phyloP scores from a whole-genome alignment of 2,113 vertebrate genomes.

The Pungitius pungitius region DNA sequence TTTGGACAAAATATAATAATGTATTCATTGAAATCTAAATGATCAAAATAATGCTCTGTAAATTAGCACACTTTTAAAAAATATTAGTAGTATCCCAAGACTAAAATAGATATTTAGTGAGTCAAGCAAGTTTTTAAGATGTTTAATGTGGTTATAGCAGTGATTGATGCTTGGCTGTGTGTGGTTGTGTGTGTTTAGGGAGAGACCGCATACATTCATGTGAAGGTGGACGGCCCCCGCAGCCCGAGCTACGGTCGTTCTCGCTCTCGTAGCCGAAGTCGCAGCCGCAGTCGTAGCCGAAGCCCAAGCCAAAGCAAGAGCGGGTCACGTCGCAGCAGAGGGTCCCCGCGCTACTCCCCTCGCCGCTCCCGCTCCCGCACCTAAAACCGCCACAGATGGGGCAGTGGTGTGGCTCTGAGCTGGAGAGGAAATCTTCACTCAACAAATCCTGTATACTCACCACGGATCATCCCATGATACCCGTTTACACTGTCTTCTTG shows the following conservation, averaged over 20 bases:
- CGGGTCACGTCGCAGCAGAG: constrained; percentile 84
- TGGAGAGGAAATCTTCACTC: constrained; percentile 43
- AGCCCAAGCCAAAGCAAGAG: constrained; percentile 85
- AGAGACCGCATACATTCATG: constrained; percentile 90
- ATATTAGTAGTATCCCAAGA: neutral
- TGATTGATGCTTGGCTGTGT: neutral
- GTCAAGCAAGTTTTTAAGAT: neutral
- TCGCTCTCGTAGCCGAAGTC: constrained; percentile 82
- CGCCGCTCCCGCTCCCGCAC: constrained; percentile 77
- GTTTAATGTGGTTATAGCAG: neutral
- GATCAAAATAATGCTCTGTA: neutral
- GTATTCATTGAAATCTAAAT: neutral
- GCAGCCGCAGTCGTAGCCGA: constrained; percentile 59
- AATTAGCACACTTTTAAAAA: neutral
- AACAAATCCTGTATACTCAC: constrained; percentile 40
- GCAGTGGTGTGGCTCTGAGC: constrained; percentile 25
- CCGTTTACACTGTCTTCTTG: constrained; percentile 42
- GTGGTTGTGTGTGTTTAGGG: constrained; percentile 78
- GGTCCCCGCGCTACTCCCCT: constrained; percentile 85
- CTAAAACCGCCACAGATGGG: constrained; percentile 49
- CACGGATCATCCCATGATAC: constrained; percentile 55
- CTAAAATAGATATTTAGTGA: neutral
- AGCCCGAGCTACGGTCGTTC: constrained; percentile 91
- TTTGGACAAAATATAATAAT: neutral
- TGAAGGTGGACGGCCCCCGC: constrained; percentile 86